Evolutionary conservation across 2,797 vertebrate species (phyloP).

Genomic region (Urosaurus nigricauda): DNA sequence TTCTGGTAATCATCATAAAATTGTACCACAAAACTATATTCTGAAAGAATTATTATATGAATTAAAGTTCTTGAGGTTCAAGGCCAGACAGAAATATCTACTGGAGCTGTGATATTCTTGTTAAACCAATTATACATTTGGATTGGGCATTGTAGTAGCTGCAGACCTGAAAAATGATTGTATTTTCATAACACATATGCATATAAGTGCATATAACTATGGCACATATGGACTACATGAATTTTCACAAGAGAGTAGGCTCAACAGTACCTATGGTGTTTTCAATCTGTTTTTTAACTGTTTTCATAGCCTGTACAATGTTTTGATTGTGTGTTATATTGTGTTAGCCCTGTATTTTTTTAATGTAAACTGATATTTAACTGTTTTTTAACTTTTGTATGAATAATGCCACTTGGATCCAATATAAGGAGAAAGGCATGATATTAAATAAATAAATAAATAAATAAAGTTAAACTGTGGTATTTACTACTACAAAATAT

Average conservation of each 20-base stretch:
- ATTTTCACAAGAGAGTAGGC: neutral
- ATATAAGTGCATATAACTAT: neutral
- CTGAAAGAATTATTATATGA: neutral
- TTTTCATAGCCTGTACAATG: too few species aligned
- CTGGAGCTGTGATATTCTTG: fast-evolving
- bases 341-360: too few species aligned
- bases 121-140: neutral
- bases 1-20: neutral
- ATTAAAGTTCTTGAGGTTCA: neutral
- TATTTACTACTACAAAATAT: too few species aligned
- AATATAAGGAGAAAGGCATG: too few species aligned
- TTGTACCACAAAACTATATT: neutral
- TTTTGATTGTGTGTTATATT: too few species aligned
- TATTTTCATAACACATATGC: neutral
- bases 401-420: too few species aligned
- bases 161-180: conserved; percentile 33
- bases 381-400: too few species aligned
- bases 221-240: neutral
- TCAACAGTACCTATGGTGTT: neutral
- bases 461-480: too few species aligned
- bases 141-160: conserved; percentile 11
- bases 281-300: too few species aligned
- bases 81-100: neutral
- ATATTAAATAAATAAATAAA: too few species aligned
- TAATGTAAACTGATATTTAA: too few species aligned